Evolutionary conservation across 2,113 vertebrate species (phyloP), one percentile per base, ranked within the genome.

Genomic region (Noctilio leporinus): DNA sequence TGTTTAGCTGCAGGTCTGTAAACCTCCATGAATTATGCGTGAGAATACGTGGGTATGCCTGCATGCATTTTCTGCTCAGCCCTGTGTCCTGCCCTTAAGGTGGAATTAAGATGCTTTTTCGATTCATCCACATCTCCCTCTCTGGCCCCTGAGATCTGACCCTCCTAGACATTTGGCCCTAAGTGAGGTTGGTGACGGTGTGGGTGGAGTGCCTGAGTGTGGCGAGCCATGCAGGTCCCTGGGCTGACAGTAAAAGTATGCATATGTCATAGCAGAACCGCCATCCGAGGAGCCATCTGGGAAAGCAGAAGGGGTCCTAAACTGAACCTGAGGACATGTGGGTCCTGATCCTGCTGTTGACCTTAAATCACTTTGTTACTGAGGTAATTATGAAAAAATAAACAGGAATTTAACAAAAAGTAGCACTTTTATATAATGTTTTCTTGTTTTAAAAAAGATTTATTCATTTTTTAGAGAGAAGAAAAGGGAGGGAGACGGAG

Each of bases 381-480:
- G 15, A 65, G 33, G 38, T 62, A 85, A 19, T 89, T 83, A 43
- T 14, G 77, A 88, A 86, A 95, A 95, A 85, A 86, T 51, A 67
- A 91, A 93, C 94, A 83, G 83, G 15, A 73, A 75, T 80, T 87
- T 59, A 65, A 92, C 45, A 85, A 84, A 92, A 94, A 73, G 55
- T 45, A 85, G 33, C 57, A 49, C 62, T 40, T 59, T 59, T 59
- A n/a, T 84, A 8, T 86, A 64, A 17, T 51, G 0, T 51, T 89
- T 80, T 89, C 51, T 88, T n/a, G n/a, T n/a, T n/a, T n/a, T n/a
- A n/a, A n/a, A n/a, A n/a, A n/a, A n/a, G n/a, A n/a, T n/a, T n/a
- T n/a, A n/a, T n/a, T n/a, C n/a, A n/a, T n/a, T n/a, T n/a, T n/a
- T n/a, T n/a, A n/a, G n/a, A n/a, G n/a, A n/a, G n/a, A n/a, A n/a